Conservation (phyloP, 2,797 vertebrate species). For the Platyrinchus mystaceus region DNA sequence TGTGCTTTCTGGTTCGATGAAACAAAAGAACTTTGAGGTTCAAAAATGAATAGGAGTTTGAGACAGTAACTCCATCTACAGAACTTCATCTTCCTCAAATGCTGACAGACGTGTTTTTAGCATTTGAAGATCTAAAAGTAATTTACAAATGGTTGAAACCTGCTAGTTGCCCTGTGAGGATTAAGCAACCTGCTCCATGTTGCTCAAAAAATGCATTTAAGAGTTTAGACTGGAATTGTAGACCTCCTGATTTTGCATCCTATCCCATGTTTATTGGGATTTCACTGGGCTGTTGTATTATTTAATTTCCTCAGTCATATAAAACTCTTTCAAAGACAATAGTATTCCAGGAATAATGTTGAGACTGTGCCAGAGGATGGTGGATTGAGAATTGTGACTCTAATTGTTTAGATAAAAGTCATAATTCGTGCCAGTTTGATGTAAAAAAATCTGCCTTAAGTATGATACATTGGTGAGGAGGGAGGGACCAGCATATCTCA, state of each 20-base stretch:
- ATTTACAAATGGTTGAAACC: not conserved
- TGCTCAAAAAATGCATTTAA: not conserved
- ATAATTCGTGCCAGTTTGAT: not conserved
- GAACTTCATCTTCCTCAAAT: not conserved
- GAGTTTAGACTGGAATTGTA: not conserved
- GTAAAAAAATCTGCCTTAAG: not conserved
- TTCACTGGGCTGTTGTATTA: not conserved
- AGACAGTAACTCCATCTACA: not conserved
- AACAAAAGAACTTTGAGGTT: slow-evolving; percentile 3
- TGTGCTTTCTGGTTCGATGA: not conserved
- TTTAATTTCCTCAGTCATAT: not conserved
- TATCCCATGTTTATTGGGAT: not conserved
- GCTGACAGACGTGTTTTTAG: not conserved
- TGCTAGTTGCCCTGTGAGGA: not conserved
- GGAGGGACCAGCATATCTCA: not conserved
- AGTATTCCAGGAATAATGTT: not conserved
- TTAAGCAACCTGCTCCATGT: not conserved
- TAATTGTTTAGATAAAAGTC: not conserved
- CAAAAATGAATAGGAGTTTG: not conserved
- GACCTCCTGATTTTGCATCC: not conserved
- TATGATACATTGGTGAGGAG: not conserved
- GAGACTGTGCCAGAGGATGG: not conserved
- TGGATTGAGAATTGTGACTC: not conserved
- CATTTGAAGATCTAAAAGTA: not conserved
- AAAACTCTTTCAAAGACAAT: not conserved